Conservation (phyloP, 2,888 invertebrate genomes). For the Agrotis exclamationis region DNA sequence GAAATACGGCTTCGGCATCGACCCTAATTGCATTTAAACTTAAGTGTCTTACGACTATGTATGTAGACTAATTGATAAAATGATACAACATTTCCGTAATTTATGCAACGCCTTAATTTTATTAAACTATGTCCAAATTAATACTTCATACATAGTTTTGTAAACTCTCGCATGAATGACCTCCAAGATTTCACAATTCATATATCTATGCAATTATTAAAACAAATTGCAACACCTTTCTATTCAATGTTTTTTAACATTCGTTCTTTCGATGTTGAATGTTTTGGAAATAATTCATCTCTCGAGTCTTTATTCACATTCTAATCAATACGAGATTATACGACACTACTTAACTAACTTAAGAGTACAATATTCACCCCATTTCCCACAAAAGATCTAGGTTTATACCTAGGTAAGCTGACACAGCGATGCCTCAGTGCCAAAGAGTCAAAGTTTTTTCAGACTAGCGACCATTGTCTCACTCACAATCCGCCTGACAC, state of each 20-base stretch:
- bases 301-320: not conserved
- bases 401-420: conserved; percentile 32
- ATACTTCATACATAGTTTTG: not conserved
- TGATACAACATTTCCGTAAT: not conserved
- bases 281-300: not conserved
- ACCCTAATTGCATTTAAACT: not conserved
- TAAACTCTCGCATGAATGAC: not conserved
- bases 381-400: conserved; percentile 41
- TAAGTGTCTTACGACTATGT: not conserved
- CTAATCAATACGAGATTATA: not conserved
- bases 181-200: not conserved
- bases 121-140: no score
- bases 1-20: conserved; percentile 6
- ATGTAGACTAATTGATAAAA: not conserved
- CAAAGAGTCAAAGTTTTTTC: conserved; percentile 68
- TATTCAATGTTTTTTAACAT: not conserved
- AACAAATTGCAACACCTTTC: not conserved
- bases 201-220: not conserved
- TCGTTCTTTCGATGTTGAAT: not conserved
- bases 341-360: no score
- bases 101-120: no score
- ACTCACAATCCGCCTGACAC: conserved; percentile 67
- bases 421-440: conserved; percentile 13
- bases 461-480: conserved; percentile 65
- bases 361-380: conserved; percentile 14